Evolutionary conservation across 1,140 invertebrate species (phyloP).

Genomic region (Charaxes varanes): DNA sequence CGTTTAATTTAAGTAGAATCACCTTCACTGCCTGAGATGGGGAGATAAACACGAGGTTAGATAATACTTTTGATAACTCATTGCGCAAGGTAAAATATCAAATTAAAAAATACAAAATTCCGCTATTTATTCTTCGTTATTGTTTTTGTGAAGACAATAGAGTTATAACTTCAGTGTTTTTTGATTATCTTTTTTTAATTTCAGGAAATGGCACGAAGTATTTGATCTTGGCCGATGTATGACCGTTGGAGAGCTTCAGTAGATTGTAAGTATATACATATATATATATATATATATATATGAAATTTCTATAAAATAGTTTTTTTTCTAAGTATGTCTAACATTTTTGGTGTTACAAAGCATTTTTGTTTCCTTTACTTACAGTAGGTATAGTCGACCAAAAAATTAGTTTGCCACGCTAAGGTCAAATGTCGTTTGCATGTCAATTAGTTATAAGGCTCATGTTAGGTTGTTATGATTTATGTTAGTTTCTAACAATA

Average conservation of each 20-base stretch:
- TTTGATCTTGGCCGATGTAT: conserved; percentile 42
- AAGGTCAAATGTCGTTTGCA: too few species aligned
- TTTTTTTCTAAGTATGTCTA: too few species aligned
- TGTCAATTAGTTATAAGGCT: too few species aligned
- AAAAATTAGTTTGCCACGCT: too few species aligned
- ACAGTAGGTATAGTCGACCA: too few species aligned
- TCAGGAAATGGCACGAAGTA: conserved; percentile 52
- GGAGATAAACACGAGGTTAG: conserved; percentile 21
- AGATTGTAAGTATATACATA: conserved; percentile 45
- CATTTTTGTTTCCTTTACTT: too few species aligned
- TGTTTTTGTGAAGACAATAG: not conserved
- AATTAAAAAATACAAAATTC: conserved; percentile 8
- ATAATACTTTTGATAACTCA: conserved; percentile 14
- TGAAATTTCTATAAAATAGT: too few species aligned
- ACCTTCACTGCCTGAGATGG: conserved; percentile 10
- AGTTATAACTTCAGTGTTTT: not conserved
- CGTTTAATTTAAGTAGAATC: conserved; percentile 9
- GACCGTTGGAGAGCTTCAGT: conserved; percentile 33
- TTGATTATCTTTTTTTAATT: conserved; percentile 19
- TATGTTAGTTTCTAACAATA: too few species aligned
- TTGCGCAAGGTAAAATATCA: conserved; percentile 6
- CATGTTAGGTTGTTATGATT: too few species aligned
- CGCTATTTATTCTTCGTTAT: conserved; percentile 1
- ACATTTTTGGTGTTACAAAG: too few species aligned
- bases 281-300: too few species aligned